Base-by-base conservation (phyloP, 2,113 vertebrate species). In the Eidolon helvum region DNA sequence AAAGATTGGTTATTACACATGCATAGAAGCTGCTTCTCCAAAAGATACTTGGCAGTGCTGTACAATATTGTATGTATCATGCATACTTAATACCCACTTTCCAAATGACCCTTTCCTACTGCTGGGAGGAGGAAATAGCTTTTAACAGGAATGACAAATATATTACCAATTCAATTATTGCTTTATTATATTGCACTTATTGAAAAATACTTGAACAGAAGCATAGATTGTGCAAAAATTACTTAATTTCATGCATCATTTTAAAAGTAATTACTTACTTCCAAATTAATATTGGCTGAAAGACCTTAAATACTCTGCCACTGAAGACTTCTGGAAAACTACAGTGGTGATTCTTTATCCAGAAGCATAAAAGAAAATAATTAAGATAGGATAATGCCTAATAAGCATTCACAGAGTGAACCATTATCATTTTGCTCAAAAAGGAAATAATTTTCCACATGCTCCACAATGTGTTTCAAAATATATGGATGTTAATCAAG, bases 1-100 rank as follows among this genome's bases (percentile, higher is more conserved):
- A 96, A 96, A 97, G 91, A 97, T 96, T 95, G 95, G 93, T 97
- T 97, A 97, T 97, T 96, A 95, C 74, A 93, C 68, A 94, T 94
- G 83, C 93, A 89, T 90, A 96, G 95, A 94, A 96, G 88, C 69
- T 82, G 59, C 78, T 71, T 95, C 86, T 91, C 91, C 69, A 91
- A 97, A 97, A 96, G 87, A 82, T 93, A 93, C 79, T 97, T 77
- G 87, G 89, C 78, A 35, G 40, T 18, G 33, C 88, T 87, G 45
- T 68, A 79, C 77, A 87, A n/a, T 75, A 77, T 21, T 87, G 26
- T 66, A 82, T 86, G 93, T 95, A 87, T 65, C 59, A 40, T 0
- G 75, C 89, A 97, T 95, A 82, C 89, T 21, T 97, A 97, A 98
- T 69, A 15, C 40, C 48, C 59, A 33, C 96, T 92, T 87, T 72